phyloP scores from a whole-genome alignment of 92 coral and sea anemone species.

The Bergia sp. region DNA sequence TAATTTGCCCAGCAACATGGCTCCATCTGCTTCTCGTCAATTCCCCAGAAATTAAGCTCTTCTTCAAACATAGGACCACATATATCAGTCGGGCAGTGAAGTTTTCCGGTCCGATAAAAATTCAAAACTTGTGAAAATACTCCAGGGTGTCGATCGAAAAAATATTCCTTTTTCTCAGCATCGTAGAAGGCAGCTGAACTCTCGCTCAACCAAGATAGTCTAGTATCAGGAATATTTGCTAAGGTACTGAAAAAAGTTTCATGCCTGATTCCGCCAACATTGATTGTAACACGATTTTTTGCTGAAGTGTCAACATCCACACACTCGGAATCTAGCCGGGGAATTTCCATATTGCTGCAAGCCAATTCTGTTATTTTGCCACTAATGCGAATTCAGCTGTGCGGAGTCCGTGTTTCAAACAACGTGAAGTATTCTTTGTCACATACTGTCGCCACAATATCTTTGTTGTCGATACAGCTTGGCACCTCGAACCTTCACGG shows the following conservation, averaged over 20 bases:
- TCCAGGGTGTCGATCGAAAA: slow-evolving; percentile 87
- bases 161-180: slow-evolving; percentile 69
- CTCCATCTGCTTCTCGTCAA: slow-evolving; percentile 93
- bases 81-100: slow-evolving; percentile 88
- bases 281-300: slow-evolving; percentile 72
- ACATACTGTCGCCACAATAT: slow-evolving; percentile 25
- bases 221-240: slow-evolving; percentile 85
- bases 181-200: slow-evolving; percentile 57
- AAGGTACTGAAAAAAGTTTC: slow-evolving; percentile 79
- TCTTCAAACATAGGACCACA: slow-evolving; percentile 94
- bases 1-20: slow-evolving; percentile 92
- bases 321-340: slow-evolving; percentile 18
- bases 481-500: slow-evolving; percentile 11
- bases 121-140: slow-evolving; percentile 85
- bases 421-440: slow-evolving; percentile 5
- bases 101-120: slow-evolving; percentile 87
- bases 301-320: slow-evolving; percentile 55
- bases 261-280: slow-evolving; percentile 88
- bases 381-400: neutral
- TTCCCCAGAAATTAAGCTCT: slow-evolving; percentile 87
- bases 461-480: slow-evolving; percentile 26
- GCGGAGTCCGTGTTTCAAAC: neutral
- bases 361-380: neutral
- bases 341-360: slow-evolving; percentile 23
- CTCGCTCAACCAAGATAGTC: slow-evolving; percentile 84